Conservation (phyloP, 2,797 vertebrate genomes). For the Gorsachius magnificus region DNA sequence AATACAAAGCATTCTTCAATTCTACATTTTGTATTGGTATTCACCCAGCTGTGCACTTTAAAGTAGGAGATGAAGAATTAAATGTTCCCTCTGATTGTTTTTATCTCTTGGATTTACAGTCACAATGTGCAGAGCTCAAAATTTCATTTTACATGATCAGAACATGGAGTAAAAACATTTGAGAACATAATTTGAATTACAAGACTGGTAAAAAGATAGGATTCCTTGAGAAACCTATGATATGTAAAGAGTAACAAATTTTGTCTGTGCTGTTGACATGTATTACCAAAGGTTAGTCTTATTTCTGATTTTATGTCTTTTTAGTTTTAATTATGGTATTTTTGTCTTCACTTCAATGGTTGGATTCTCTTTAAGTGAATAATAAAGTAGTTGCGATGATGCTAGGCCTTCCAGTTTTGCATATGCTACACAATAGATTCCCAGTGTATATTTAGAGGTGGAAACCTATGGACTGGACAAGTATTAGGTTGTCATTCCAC, state of each 20-base stretch:
- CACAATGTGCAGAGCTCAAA: background rate
- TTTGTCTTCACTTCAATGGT: background rate
- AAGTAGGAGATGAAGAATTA: background rate
- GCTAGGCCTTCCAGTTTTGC: background rate
- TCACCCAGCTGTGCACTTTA: background rate
- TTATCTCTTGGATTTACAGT: background rate
- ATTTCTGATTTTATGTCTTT: background rate
- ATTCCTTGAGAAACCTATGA: background rate
- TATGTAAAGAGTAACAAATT: background rate
- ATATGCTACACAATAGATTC: background rate
- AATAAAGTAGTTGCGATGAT: background rate
- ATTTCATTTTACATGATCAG: background rate
- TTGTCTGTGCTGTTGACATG: background rate
- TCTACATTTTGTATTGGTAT: background rate
- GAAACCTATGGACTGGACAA: background rate
- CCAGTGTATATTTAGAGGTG: background rate
- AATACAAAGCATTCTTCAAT: background rate
- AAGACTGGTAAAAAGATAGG: background rate
- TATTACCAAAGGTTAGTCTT: background rate
- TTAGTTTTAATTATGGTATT: background rate
- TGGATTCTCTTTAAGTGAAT: background rate
- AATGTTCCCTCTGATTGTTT: background rate
- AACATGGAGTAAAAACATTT: background rate
- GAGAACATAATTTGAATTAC: background rate
- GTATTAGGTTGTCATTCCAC: background rate